phyloP scores from a whole-genome alignment of 2,113 vertebrate species.

The Chlamydotis undulata region DNA sequence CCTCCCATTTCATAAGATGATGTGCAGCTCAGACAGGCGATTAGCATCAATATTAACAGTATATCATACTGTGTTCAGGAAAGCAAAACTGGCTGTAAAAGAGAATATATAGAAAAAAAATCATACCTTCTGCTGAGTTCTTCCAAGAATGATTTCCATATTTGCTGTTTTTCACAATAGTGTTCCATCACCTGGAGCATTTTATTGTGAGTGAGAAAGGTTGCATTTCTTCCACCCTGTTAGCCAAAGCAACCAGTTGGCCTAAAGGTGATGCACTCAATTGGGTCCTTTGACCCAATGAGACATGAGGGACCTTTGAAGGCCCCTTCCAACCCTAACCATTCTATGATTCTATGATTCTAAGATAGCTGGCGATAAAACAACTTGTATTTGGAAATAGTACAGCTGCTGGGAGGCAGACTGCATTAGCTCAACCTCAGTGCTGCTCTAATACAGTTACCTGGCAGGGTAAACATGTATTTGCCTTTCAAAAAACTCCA shows the following conservation, averaged over 20 bases:
- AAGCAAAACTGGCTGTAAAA: neutral
- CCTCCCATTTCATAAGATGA: neutral
- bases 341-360: too few relatives aligned
- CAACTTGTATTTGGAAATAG: neutral
- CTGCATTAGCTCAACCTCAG: neutral
- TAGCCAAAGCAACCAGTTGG: fast-evolving
- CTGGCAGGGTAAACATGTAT: neutral
- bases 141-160: neutral
- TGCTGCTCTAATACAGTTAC: neutral
- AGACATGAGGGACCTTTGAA: too few relatives aligned
- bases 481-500: neutral
- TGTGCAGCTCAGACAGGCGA: neutral
- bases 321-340: too few relatives aligned
- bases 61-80: neutral
- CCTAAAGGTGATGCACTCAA: neutral
- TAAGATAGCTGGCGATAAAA: neutral
- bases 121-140: neutral
- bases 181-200: neutral
- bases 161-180: neutral
- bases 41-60: neutral
- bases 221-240: neutral
- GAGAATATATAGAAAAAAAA: neutral
- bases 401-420: neutral
- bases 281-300: too few relatives aligned
- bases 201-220: neutral